These are phyloP conservation scores for Perodicticus potto DNA, from an alignment of 2,797 vertebrate genomes.

Conservation along the genomic window DNA sequence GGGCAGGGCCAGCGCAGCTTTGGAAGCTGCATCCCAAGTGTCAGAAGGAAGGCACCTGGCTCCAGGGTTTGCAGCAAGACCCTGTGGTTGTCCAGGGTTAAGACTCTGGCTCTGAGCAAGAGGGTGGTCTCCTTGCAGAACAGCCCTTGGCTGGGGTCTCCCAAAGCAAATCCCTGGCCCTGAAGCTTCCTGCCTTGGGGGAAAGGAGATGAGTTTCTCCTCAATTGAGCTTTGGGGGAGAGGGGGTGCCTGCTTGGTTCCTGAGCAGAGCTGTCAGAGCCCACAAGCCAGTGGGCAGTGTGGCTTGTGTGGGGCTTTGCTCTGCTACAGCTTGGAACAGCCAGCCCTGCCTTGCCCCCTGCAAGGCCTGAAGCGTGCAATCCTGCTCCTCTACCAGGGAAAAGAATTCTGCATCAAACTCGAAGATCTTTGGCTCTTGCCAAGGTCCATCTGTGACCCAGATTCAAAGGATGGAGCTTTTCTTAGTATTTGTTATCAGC, in stretches of 20 bases:
- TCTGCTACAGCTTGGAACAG: background rate
- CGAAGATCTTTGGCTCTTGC: background rate
- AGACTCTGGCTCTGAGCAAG: background rate
- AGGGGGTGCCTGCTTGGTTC: background rate
- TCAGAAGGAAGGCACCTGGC: conserved; percentile 1
- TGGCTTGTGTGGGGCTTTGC: background rate
- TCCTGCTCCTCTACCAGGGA: background rate
- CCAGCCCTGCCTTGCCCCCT: fast-evolving
- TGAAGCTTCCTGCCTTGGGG: background rate
- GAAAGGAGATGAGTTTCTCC: background rate
- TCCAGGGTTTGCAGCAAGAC: background rate
- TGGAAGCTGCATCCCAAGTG: background rate
- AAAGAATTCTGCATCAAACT: background rate
- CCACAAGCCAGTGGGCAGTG: background rate
- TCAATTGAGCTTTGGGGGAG: background rate
- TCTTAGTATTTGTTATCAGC: background rate
- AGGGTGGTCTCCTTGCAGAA: background rate
- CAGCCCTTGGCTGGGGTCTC: background rate
- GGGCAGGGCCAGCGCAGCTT: background rate
- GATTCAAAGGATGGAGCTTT: background rate
- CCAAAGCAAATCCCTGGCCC: background rate
- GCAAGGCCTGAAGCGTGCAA: background rate
- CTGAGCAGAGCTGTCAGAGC: background rate
- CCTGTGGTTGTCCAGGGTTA: background rate
- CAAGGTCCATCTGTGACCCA: background rate